A percentile compares a stretch with the other conserved stretches of the same genome.
Conservation (phyloP, 2,888 invertebrate species). For the Aphrophora alni region DNA sequence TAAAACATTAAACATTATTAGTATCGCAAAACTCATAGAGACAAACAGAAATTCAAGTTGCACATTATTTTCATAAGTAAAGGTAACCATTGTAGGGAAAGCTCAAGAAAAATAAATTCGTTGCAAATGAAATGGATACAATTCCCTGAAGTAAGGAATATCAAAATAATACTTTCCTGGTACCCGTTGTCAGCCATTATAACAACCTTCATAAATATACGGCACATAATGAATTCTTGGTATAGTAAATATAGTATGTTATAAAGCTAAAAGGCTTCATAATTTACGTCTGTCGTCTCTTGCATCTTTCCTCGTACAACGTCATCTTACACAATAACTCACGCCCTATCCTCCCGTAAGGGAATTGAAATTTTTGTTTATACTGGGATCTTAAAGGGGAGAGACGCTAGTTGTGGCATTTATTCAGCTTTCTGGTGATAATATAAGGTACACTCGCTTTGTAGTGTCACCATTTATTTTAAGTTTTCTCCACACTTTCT, state of each 20-base stretch:
- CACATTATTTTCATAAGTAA: too few relatives aligned
- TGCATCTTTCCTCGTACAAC: neutral
- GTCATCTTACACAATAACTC: neutral
- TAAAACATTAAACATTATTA: too few relatives aligned
- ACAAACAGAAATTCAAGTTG: too few relatives aligned
- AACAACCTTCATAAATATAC: neutral
- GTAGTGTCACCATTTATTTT: too few relatives aligned
- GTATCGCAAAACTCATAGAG: too few relatives aligned
- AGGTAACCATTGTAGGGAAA: too few relatives aligned
- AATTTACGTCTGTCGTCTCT: neutral
- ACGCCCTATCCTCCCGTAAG: neutral
- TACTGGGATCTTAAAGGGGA: neutral
- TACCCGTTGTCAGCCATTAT: neutral
- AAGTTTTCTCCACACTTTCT: too few relatives aligned
- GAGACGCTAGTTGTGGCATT: neutral
- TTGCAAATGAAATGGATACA: neutral
- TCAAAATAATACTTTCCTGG: neutral
- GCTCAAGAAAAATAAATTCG: neutral
- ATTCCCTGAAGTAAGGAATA: neutral
- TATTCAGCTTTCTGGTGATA: neutral
- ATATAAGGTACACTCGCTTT: neutral
- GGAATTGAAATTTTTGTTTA: neutral
- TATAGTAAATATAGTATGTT: neutral
- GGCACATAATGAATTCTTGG: neutral
- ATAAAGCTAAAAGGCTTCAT: neutral